Base-by-base conservation (phyloP, 2,888 invertebrate species). In the Lamproptera curius region DNA sequence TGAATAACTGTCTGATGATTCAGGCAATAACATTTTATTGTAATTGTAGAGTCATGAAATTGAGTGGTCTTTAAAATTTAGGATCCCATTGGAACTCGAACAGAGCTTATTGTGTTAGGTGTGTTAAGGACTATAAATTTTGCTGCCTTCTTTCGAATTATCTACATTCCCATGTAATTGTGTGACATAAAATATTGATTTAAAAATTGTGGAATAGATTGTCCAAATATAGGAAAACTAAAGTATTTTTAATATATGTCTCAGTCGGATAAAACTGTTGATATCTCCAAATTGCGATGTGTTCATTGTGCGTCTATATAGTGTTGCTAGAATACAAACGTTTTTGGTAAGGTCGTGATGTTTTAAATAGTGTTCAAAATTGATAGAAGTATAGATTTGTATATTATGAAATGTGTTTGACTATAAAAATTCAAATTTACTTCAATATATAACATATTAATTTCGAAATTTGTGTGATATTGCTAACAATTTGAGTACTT, bases 261-360 rank as follows among this genome's bases (percentile, higher is more conserved):
- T 11, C n/a, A 11, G 2, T n/a, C 28, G n/a, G n/a, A 28, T 10
- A 9, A n/a, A 11, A 13, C 13, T 41, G 42, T 65, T 70, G 57
- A 63, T 65, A 62, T 64, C 66, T 61, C 62, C 59, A 71, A 73
- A 70, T 77, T 76, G 65, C 70, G 72, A 77, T 76, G 79, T 82
- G 81, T 83, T 82, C 80, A 80, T 75, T 78, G 75, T 77, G 76
- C 66, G 68, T 63, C 68, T 82, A n/a, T n/a, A n/a, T n/a, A 83
- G 79, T 74, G 73, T 76, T 76, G 81, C 81, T 83, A 83, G 81
- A 64, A 55, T 76, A 73, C 70, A 57, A 58, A n/a, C n/a, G 16
- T 46, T 53, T 56, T 52, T 54, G 53, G 49, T 57, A 68, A 66
- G 61, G 54, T 63, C 58, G 66, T 67, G 59, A 65, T 67, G 65